A percentile compares a stretch with the other conserved stretches of the same genome.
Conservation (phyloP, 1,140 invertebrate species). For the Drosophila yakuba region DNA sequence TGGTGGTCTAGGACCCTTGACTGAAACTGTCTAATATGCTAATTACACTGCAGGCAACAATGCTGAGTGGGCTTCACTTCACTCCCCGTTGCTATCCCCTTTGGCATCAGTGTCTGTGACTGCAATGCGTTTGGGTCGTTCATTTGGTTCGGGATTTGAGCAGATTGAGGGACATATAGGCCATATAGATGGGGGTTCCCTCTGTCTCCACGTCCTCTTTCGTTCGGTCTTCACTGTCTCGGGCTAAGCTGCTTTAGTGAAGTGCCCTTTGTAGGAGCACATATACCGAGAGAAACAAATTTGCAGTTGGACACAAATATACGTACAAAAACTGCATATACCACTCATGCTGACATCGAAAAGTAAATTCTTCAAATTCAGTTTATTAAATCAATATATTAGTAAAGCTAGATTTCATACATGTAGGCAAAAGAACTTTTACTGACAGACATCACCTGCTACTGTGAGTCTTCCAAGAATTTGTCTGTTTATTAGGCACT, state of each 20-base stretch:
- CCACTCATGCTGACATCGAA: too few species aligned
- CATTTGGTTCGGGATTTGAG: slow-evolving; percentile 69
- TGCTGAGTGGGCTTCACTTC: slow-evolving; percentile 12
- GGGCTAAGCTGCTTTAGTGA: slow-evolving; percentile 66
- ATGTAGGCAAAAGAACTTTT: too few species aligned
- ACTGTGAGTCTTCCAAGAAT: too few species aligned
- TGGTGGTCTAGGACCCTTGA: slow-evolving; percentile 42
- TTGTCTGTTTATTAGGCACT: too few species aligned
- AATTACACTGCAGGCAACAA: slow-evolving; percentile 78
- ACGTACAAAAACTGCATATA: neutral
- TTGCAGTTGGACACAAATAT: neutral
- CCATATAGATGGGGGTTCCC: slow-evolving; percentile 1
- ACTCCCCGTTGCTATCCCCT: neutral
- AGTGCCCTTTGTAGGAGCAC: slow-evolving; percentile 40
- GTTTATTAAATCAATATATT: too few species aligned
- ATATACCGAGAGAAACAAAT: slow-evolving; percentile 9
- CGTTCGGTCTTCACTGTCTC: slow-evolving; percentile 36
- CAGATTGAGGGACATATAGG: slow-evolving; percentile 50
- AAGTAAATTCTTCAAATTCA: too few species aligned
- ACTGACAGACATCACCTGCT: too few species aligned
- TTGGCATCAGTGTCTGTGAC: slow-evolving; percentile 37
- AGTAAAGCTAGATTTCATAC: too few species aligned
- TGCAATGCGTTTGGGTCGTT: slow-evolving; percentile 74
- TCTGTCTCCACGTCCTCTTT: neutral
- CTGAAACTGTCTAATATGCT: slow-evolving; percentile 76